Percentiles rank a stretch among this genome's conserved stretches.
These are phyloP conservation scores for Elmis aenea DNA, from an alignment of 2,888 invertebrate genomes.

Conservation along the genomic window DNA sequence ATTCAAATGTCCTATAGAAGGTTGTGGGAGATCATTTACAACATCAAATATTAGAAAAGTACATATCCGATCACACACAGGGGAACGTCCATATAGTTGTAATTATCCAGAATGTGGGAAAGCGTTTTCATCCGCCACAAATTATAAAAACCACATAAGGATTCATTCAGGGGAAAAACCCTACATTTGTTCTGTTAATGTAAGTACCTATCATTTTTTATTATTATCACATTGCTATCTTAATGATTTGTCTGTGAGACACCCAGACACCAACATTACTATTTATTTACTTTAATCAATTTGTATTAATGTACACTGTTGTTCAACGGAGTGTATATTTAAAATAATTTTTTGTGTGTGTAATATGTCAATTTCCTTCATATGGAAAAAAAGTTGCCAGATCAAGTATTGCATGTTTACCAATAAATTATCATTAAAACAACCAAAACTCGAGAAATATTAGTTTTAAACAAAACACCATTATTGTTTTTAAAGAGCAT, in stretches of 20 bases:
- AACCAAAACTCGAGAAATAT: too few species aligned
- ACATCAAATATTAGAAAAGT: constrained; percentile 65
- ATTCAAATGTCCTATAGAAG: constrained; percentile 51
- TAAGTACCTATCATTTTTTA: constrained; percentile 20
- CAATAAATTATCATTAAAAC: too few species aligned
- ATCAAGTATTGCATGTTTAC: too few species aligned
- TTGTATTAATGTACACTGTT: not conserved
- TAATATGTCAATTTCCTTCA: too few species aligned
- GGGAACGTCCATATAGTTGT: constrained; percentile 62
- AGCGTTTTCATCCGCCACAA: constrained; percentile 63
- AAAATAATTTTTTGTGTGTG: too few species aligned
- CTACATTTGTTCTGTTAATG: constrained; percentile 55
- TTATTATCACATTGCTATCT: too few species aligned
- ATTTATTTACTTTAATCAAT: not conserved
- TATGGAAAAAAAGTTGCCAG: too few species aligned
- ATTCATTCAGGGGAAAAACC: constrained; percentile 68
- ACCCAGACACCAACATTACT: too few species aligned
- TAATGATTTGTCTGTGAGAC: too few species aligned
- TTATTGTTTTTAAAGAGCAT: too few species aligned
- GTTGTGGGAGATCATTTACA: constrained; percentile 61
- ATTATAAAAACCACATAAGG: constrained; percentile 63
- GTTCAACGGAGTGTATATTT: too few species aligned
- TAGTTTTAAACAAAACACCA: too few species aligned
- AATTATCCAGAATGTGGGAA: constrained; percentile 54
- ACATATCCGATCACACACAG: constrained; percentile 64